Percentiles rank a stretch among this genome's conserved stretches.
Evolutionary conservation across 2,113 vertebrate species (phyloP).

Genomic region (Chamaea fasciata): DNA sequence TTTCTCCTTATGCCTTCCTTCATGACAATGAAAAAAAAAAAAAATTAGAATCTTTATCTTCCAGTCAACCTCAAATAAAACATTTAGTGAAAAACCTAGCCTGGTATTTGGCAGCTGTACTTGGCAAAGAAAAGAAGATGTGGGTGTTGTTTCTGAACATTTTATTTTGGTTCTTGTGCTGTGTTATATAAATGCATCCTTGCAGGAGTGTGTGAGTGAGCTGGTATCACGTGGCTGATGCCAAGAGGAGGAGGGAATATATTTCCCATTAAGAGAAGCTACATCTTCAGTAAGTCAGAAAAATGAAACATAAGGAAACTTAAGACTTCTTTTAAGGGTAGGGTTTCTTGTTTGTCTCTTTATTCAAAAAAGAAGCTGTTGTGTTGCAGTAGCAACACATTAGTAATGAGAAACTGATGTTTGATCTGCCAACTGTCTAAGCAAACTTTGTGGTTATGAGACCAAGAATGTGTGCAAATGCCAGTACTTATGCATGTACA

Average conservation of each 20-base stretch:
- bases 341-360: not conserved
- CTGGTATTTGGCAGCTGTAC: not conserved
- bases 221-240: not conserved
- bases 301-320: not conserved
- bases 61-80: not conserved
- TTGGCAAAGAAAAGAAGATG: not conserved
- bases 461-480: not conserved
- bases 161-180: not conserved
- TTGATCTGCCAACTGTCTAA: not conserved
- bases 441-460: not conserved
- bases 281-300: not conserved
- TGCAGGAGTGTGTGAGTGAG: fast-evolving
- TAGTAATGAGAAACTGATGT: not conserved
- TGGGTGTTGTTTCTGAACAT: not conserved
- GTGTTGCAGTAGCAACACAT: not conserved
- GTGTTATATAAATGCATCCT: not conserved
- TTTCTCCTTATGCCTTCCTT: not conserved
- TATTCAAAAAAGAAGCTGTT: not conserved
- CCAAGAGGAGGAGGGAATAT: not conserved
- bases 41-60: not conserved
- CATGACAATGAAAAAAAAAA: not conserved
- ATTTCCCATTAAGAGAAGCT: not conserved
- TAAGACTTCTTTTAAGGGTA: not conserved
- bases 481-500: not conserved
- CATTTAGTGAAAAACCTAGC: not conserved